phyloP scores from a whole-genome alignment of 92 coral and sea anemone species.

The Palythoa caribaeorum region DNA sequence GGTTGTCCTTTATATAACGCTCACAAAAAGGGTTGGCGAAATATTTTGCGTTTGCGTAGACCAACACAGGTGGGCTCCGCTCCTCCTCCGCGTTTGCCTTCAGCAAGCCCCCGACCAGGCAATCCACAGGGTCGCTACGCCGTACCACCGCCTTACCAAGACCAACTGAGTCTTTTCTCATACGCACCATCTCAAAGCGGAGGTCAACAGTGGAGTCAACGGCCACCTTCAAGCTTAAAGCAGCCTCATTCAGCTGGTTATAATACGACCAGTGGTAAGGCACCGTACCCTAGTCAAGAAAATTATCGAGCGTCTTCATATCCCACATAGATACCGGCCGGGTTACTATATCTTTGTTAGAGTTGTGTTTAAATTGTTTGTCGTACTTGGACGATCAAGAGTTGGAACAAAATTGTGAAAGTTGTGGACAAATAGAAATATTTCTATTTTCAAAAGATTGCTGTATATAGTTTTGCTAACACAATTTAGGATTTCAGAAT shows the following conservation, averaged over 20 bases:
- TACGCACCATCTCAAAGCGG: not conserved
- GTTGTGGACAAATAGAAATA: too few species aligned
- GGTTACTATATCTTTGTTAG: too few species aligned
- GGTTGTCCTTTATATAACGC: constrained; percentile 26
- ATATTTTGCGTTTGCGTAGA: not conserved
- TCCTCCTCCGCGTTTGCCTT: not conserved
- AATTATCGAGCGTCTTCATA: not conserved
- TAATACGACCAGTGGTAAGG: not conserved
- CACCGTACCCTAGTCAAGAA: constrained; percentile 9
- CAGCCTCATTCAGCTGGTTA: not conserved
- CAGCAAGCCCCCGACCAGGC: not conserved
- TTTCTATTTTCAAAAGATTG: too few species aligned
- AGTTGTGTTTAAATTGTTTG: too few species aligned
- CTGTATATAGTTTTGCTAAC: too few species aligned
- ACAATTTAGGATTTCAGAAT: too few species aligned
- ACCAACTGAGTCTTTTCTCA: not conserved
- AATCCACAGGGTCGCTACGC: constrained; percentile 1
- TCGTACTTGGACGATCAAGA: too few species aligned
- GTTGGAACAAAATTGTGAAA: too few species aligned
- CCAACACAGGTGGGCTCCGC: not conserved
- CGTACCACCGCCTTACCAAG: not conserved
- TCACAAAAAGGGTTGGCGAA: constrained; percentile 2
- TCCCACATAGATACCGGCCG: not conserved
- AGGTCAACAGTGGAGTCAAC: not conserved
- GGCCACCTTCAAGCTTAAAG: not conserved